Percentiles rank a stretch among this genome's conserved stretches.
phyloP scores from a whole-genome alignment of 2,888 invertebrate species.

The Dryobotodes eremita region DNA sequence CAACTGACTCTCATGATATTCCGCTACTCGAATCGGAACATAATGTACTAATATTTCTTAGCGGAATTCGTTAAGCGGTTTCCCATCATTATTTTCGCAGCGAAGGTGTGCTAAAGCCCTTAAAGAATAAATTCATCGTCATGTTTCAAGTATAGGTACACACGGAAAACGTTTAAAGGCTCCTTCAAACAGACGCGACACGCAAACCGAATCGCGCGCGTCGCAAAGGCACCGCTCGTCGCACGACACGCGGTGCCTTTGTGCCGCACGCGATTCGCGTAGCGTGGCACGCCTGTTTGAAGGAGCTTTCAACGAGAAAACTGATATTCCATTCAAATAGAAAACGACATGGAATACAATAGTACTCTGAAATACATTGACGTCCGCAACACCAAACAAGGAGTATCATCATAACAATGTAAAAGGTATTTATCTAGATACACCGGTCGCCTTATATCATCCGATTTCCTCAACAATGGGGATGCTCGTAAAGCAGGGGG shows the following conservation, averaged over 20 bases:
- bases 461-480: constrained; percentile 80
- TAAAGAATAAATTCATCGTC: neutral
- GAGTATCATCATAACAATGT: constrained; percentile 59
- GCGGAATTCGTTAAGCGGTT: no score
- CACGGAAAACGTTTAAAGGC: neutral
- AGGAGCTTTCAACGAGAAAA: neutral
- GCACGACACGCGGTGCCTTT: no score
- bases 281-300: no score
- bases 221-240: no score
- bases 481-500: constrained; percentile 80
- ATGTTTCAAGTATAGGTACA: neutral
- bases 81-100: no score
- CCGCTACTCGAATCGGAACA: no score
- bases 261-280: no score
- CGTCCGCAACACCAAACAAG: constrained; percentile 56
- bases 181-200: no score
- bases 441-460: constrained; percentile 70
- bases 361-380: constrained; percentile 30
- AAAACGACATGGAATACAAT: constrained; percentile 7
- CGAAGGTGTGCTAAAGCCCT: no score
- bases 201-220: no score
- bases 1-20: no score
- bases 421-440: constrained; percentile 65
- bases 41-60: no score
- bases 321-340: constrained; percentile 24